phyloP scores from a whole-genome alignment of 2,888 invertebrate genomes.

The Pristionchus fissidentatus region DNA sequence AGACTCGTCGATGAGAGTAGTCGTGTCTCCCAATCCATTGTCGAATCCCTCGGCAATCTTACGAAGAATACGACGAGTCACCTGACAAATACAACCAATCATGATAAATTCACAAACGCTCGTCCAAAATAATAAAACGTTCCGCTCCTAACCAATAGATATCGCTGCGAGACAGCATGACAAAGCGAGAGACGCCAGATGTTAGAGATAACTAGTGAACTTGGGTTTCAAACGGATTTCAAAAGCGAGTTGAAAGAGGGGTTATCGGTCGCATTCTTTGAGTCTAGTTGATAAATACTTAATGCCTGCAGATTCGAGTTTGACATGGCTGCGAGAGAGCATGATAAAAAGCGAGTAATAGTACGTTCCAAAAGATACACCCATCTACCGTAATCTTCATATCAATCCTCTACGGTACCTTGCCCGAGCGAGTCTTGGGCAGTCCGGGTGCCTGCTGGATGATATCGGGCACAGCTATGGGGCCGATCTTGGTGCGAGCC shows the following conservation, averaged over 20 bases:
- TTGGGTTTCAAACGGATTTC: too few species aligned
- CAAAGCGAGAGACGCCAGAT: too few species aligned
- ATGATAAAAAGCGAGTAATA: too few species aligned
- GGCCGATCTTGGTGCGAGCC: constrained; percentile 91
- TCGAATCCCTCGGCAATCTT: constrained; percentile 91
- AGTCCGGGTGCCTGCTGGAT: constrained; percentile 93
- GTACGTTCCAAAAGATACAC: too few species aligned
- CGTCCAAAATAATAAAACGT: background rate
- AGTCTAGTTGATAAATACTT: too few species aligned
- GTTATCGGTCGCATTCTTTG: too few species aligned
- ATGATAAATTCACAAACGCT: background rate
- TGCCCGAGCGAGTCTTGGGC: constrained; percentile 87
- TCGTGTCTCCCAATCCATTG: constrained; percentile 89
- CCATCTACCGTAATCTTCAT: constrained; percentile 80
- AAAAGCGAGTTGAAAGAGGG: too few species aligned
- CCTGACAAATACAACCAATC: constrained; percentile 28
- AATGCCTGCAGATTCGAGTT: too few species aligned
- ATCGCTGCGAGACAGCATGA: too few species aligned
- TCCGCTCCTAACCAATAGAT: too few species aligned
- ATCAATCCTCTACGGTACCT: constrained; percentile 79
- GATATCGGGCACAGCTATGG: constrained; percentile 94
- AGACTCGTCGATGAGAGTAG: constrained; percentile 88
- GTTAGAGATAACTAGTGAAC: too few species aligned
- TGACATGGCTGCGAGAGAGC: too few species aligned
- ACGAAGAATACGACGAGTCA: constrained; percentile 93